These are phyloP conservation scores for Acanthacorydalis orientalis DNA, from an alignment of 2,888 invertebrate genomes.

Conservation along the genomic window DNA sequence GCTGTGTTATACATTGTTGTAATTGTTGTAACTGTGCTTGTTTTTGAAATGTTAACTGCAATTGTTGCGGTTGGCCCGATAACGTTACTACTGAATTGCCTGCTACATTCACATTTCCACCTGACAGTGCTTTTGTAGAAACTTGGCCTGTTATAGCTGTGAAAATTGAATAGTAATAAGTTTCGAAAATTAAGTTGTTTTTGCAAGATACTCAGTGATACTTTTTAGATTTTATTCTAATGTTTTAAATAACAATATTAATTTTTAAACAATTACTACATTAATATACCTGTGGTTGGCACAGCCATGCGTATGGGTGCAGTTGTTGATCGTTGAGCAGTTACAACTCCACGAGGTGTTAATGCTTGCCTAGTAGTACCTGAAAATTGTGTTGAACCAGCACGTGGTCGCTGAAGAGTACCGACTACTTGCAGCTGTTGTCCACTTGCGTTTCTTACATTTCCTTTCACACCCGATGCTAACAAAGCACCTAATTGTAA, in stretches of 20 bases:
- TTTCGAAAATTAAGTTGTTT: neutral
- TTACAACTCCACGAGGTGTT: conserved; percentile 20
- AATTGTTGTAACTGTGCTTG: conserved; percentile 23
- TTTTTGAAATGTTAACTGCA: conserved; percentile 19
- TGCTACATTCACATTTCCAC: neutral
- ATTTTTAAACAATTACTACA: no score
- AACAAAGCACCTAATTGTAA: neutral
- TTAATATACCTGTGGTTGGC: conserved; percentile 11
- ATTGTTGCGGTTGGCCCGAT: conserved; percentile 9
- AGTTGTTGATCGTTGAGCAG: conserved; percentile 18
- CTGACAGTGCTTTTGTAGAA: neutral
- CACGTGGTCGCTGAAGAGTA: conserved; percentile 21
- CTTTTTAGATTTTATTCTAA: no score
- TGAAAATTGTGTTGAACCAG: conserved; percentile 15
- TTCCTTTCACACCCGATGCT: conserved; percentile 3
- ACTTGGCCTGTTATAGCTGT: neutral
- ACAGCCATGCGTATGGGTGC: conserved; percentile 25
- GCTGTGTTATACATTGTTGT: conserved; percentile 21
- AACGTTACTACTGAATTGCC: conserved; percentile 9
- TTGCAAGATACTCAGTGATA: neutral
- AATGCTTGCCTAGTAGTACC: conserved; percentile 13
- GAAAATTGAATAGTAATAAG: neutral
- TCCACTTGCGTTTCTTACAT: conserved; percentile 1
- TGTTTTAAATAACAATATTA: no score
- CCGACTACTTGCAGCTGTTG: conserved; percentile 19